Conservation (phyloP, 1,140 invertebrate species). For the Streblospio benedicti region DNA sequence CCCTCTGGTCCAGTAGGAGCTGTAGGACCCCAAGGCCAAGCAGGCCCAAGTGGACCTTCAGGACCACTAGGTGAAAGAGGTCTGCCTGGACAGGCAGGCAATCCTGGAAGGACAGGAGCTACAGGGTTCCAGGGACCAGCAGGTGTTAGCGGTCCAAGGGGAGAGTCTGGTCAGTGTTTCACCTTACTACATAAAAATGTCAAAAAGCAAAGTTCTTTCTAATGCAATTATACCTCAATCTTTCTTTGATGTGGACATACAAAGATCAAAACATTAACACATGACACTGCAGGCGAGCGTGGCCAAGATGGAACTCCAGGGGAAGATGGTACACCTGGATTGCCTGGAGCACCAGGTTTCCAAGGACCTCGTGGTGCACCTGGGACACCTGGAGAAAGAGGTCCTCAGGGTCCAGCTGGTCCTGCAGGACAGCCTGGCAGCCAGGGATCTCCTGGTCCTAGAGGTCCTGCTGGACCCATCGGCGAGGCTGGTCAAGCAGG, state of each 20-base stretch:
- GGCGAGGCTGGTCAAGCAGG: too few relatives aligned
- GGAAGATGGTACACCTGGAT: too few relatives aligned
- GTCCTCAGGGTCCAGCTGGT: conserved; percentile 4
- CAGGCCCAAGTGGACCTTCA: conserved; percentile 2
- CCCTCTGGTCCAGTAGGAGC: conserved; percentile 14
- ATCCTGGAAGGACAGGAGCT: neutral
- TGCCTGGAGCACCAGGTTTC: neutral
- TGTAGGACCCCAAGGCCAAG: conserved; percentile 51
- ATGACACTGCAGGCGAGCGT: neutral
- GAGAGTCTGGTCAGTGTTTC: conserved; percentile 10
- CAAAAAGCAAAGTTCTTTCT: too few relatives aligned
- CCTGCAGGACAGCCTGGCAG: neutral
- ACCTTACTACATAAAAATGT: too few relatives aligned
- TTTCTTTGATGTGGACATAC: too few relatives aligned
- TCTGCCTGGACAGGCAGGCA: neutral
- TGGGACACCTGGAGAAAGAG: conserved; percentile 3
- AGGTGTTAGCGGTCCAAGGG: conserved; percentile 2
- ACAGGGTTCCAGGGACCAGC: conserved; percentile 2
- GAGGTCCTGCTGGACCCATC: too few relatives aligned
- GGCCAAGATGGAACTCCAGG: neutral
- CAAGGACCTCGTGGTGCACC: conserved; percentile 6
- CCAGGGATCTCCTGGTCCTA: too few relatives aligned
- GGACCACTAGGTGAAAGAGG: neutral
- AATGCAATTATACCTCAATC: too few relatives aligned
- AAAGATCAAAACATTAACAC: neutral